phyloP scores from a whole-genome alignment of 1,140 invertebrate species.

The Meteorus sp. region DNA sequence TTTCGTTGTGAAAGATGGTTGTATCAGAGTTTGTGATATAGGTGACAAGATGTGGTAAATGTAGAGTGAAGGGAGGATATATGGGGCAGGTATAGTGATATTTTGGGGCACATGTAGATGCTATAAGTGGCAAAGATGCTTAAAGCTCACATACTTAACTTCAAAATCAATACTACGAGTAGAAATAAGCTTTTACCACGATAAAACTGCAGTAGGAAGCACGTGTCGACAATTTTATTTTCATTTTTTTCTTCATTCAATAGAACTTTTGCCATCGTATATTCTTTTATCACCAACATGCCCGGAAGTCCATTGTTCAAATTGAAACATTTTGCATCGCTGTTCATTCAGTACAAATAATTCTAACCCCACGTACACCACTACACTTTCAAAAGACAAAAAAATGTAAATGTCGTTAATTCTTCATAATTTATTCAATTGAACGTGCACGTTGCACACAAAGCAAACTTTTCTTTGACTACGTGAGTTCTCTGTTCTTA shows the following conservation, averaged over 20 bases:
- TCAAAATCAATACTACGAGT: slow-evolving; percentile 23
- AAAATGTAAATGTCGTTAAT: no score
- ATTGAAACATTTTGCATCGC: background rate
- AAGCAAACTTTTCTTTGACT: no score
- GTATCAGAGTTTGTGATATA: no score
- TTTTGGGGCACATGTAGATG: no score
- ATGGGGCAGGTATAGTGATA: background rate
- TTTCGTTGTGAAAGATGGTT: no score
- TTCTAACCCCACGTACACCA: background rate
- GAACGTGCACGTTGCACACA: no score
- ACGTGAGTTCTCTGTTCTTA: no score
- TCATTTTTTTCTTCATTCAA: no score
- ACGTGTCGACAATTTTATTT: slow-evolving; percentile 22
- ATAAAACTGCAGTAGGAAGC: slow-evolving; percentile 17
- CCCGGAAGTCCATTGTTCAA: background rate
- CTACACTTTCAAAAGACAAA: no score
- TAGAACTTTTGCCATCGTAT: slow-evolving; percentile 3
- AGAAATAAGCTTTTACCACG: slow-evolving; percentile 6
- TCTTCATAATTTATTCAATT: no score
- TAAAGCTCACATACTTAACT: slow-evolving; percentile 7
- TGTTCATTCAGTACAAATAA: background rate
- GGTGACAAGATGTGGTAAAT: no score
- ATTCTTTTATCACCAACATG: background rate
- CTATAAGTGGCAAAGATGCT: slow-evolving; percentile 15
- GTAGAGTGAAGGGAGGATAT: background rate